Evolutionary conservation across 2,113 vertebrate genomes (phyloP).

Genomic region (Tetrax tetrax): DNA sequence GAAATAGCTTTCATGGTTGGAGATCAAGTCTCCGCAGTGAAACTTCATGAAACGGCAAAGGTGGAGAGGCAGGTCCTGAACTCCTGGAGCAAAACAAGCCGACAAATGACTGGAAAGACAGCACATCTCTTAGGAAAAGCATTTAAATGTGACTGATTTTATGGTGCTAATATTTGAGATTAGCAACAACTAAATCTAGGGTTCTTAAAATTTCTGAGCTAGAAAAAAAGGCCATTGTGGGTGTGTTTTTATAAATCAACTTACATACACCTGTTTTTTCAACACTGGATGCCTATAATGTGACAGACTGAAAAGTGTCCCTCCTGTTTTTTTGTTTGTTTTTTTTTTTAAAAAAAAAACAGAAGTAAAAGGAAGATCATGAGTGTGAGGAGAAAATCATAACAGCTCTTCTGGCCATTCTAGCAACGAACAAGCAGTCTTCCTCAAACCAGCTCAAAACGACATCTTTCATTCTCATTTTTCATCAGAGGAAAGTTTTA

Average conservation of each 20-base stretch:
- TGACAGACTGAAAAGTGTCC: not conserved
- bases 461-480: not conserved
- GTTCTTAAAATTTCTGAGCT: not conserved
- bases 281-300: not conserved
- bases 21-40: not conserved
- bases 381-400: not conserved
- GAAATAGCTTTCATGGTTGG: constrained; percentile 16
- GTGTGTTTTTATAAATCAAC: not conserved
- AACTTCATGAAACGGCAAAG: not conserved
- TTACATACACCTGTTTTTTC: not conserved
- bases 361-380: not conserved
- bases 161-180: not conserved
- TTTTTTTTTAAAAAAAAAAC: not conserved
- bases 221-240: not conserved
- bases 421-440: not conserved
- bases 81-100: not conserved
- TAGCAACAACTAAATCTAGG: not conserved
- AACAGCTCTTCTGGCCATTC: not conserved
- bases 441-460: not conserved
- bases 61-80: not conserved
- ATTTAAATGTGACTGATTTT: not conserved
- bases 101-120: not conserved
- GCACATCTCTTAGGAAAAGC: not conserved
- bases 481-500: not conserved
- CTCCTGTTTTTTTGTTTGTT: not conserved